phyloP scores from a whole-genome alignment of 2,113 vertebrate genomes.

The Carassius auratus region DNA sequence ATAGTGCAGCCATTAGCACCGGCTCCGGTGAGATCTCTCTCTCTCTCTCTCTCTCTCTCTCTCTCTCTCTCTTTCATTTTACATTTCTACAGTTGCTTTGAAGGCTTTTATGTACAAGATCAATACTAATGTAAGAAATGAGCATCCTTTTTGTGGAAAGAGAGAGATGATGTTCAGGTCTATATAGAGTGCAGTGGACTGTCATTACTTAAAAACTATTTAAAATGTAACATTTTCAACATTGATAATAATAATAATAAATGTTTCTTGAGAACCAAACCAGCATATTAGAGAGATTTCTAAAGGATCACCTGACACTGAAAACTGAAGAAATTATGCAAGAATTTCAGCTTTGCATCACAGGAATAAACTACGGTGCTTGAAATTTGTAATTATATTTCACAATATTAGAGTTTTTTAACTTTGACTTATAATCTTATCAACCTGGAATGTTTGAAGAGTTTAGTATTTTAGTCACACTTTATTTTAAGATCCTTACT shows the following conservation, averaged over 20 bases:
- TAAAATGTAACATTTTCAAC: not conserved
- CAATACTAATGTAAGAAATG: conserved; percentile 17
- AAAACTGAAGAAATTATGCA: not conserved
- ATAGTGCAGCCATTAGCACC: not conserved
- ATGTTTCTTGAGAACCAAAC: no score
- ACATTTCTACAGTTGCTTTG: not conserved
- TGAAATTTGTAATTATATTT: not conserved
- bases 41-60: not conserved
- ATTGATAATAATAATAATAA: not conserved
- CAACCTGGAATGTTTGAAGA: not conserved
- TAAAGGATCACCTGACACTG: no score
- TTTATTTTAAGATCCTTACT: no score
- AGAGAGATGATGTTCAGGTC: not conserved
- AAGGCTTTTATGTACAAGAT: conserved; percentile 9
- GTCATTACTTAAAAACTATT: not conserved
- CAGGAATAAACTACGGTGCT: not conserved
- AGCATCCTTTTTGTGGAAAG: not conserved
- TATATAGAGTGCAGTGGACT: not conserved
- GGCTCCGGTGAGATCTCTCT: not conserved
- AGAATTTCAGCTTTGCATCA: not conserved
- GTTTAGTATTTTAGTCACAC: no score
- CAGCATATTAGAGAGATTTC: no score
- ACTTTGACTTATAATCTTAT: not conserved
- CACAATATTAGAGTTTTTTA: not conserved
- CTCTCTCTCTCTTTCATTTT: not conserved